Evolutionary conservation across 2,888 invertebrate genomes (phyloP), one percentile per base, ranked within the genome.

Genomic region (Lycaena phlaeas): DNA sequence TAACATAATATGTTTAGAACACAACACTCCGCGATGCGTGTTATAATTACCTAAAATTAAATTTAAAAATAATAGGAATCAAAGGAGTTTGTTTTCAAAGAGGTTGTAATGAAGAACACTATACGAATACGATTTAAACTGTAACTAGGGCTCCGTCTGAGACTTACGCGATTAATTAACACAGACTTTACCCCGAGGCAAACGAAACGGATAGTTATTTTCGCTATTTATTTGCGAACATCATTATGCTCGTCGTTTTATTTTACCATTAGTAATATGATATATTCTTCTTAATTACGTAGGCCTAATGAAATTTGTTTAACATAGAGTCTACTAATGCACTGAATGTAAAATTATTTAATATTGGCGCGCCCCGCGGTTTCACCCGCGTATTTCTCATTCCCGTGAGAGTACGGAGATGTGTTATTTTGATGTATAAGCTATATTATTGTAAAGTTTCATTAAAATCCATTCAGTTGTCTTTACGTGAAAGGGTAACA

Each of bases 151-250:
- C 26, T 31, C 17, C 12, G 15, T 6, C 26, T 22, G 30, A 26
- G 36, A 36, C 14, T 26, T 26, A 26, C 12, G 31, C 39, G 42
- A 48, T 43, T 48, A 46, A 41, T 43, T 44, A 46, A 39, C 36
- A 42, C 36, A 36, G 40, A 42, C 42, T 40, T 42, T 30, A 36
- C 44, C 44, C 44, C 10, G 17, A 36, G 36, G 26, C 27, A 40
- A 40, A 30, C 31, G 26, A 40, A 40, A 40, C 31, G 31, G 31
- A 31, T 34, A 40, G 31, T 27, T 40, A 15, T 40, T 31, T 40
- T 40, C 17, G 18, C 18, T 34, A 34, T 12, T 34, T 12, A 34
- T 34, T 34, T 34, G 11, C 34, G 34, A 18, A 12, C 5, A 22
- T 22, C 22, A 22, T 22, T 12, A 9, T 6, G 3, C 7, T 34